Evolutionary conservation across 2,797 vertebrate genomes (phyloP).

Genomic region (Periparus ater): DNA sequence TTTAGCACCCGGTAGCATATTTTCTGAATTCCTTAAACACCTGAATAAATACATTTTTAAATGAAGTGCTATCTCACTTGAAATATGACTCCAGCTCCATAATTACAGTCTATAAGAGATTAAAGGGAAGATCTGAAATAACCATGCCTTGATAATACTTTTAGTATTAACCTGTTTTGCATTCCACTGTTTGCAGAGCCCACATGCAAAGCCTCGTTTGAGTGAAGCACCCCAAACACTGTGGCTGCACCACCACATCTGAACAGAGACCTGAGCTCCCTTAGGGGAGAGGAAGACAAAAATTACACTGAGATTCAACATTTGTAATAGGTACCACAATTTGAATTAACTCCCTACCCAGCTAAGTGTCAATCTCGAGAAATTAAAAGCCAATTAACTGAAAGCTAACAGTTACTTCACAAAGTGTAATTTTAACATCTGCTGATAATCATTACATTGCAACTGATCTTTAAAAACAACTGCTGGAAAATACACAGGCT

Average conservation of each 20-base stretch:
- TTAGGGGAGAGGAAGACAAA: neutral
- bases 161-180: neutral
- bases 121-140: neutral
- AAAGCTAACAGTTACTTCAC: neutral
- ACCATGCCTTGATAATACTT: neutral
- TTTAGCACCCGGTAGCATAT: neutral
- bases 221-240: neutral
- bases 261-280: neutral
- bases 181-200: neutral
- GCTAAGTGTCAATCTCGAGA: neutral
- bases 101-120: neutral
- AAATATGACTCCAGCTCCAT: neutral
- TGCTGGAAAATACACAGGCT: neutral
- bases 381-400: neutral
- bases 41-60: slow-evolving; percentile 14
- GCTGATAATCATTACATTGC: neutral
- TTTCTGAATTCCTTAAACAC: neutral
- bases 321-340: neutral
- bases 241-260: neutral
- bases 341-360: neutral
- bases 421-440: neutral
- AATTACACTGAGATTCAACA: neutral
- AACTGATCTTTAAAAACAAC: neutral
- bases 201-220: neutral
- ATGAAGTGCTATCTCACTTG: neutral